Percentiles rank a stretch among this genome's conserved stretches.
Conservation (phyloP, 2,113 vertebrate species). For the Hassar affinis region DNA sequence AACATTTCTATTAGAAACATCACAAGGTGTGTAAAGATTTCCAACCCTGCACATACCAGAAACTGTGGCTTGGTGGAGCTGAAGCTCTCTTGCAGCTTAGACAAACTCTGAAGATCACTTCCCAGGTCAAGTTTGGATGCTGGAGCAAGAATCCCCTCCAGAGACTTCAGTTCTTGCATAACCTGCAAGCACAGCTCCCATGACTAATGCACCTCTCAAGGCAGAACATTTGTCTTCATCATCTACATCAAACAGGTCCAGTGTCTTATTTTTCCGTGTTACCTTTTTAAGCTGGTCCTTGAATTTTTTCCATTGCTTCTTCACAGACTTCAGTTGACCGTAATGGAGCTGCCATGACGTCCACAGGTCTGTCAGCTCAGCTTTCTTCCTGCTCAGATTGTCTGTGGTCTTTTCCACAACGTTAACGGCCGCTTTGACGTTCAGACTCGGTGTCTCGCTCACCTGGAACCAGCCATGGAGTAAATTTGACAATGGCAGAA, state of each 20-base stretch:
- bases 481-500: not conserved
- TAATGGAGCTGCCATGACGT: slow-evolving; percentile 71
- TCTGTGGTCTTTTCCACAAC: slow-evolving; percentile 67
- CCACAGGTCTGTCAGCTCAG: slow-evolving; percentile 73
- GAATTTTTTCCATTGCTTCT: slow-evolving; percentile 74
- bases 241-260: not conserved
- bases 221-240: not conserved
- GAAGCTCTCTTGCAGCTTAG: slow-evolving; percentile 75
- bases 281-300: slow-evolving; percentile 80
- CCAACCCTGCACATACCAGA: slow-evolving; percentile 67
- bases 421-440: slow-evolving; percentile 64
- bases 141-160: slow-evolving; percentile 72
- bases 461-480: slow-evolving; percentile 60
- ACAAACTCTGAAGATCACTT: slow-evolving; percentile 65
- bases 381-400: slow-evolving; percentile 68
- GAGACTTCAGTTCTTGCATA: slow-evolving; percentile 64
- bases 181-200: slow-evolving; percentile 64
- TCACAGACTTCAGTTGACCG: slow-evolving; percentile 68
- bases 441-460: slow-evolving; percentile 67
- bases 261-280: slow-evolving; percentile 46
- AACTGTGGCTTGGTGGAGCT: slow-evolving; percentile 77
- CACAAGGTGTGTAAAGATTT: not conserved
- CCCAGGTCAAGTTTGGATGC: slow-evolving; percentile 73
- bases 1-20: not conserved
- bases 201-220: not conserved